Base-by-base conservation (phyloP, 1,140 invertebrate species). In the Periplaneta americana region DNA sequence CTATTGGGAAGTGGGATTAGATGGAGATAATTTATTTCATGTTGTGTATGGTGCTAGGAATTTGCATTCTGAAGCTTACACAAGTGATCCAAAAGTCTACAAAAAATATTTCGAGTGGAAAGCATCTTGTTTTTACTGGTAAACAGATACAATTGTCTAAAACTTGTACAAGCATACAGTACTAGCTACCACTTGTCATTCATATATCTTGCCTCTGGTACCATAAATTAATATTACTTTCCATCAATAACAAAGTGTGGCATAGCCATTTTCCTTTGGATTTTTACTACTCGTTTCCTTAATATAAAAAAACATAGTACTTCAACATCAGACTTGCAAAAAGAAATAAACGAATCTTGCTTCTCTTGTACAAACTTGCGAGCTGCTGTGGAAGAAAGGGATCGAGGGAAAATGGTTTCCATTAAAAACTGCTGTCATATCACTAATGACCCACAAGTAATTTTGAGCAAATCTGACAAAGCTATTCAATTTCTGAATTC, bases 81-180 rank as follows among this genome's bases (percentile, higher is more conserved):
- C n/a, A 74, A 74, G 48, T 74, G 48, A 80, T 35, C 18, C 48
- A 57, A 32, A 80, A 37, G 34, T 80, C 48, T 80, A 80, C 34
- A 80, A 80, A 48, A 39, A 74, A 48, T 78, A 75, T 32, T 28
- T 22, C 22, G 6, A 80, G 66, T 80, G 48, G 48, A 74, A 80
- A 80, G 79, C 76, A 39, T 34, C 36, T 36, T 37, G 32, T 74
- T 77, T 80, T 80, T 80, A 80, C 79, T 80, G 48, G 48, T 74
- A 74, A 80, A 80, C 32, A 80, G 76, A 80, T 80, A 80, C 79
- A 80, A 74, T n/a, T 80, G 31, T 80, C 79, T 80, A 80, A 36
- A 34, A 34, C 39, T 80, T 80, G 76, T 80, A 74, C 37, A 80
- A 66, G 79, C 79, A 80, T 74, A 80, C 79, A 80, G 34, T 80